Percentiles rank a stretch among this genome's conserved stretches.
phyloP scores from a whole-genome alignment of 2,888 invertebrate species.

The Andrena marginata region DNA sequence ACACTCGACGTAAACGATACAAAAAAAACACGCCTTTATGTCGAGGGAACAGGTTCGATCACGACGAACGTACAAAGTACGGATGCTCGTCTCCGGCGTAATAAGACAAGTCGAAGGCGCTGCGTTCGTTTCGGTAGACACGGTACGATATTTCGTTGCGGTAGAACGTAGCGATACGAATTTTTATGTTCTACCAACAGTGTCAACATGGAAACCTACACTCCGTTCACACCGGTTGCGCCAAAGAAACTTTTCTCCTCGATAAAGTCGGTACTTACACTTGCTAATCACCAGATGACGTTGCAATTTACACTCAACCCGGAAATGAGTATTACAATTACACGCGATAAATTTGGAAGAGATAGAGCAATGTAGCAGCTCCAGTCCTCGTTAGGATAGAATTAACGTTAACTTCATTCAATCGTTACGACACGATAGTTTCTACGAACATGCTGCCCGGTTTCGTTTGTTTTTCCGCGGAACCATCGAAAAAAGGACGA shows the following conservation, averaged over 20 bases:
- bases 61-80: constrained; percentile 33
- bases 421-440: background rate
- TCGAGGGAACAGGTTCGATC: constrained; percentile 3
- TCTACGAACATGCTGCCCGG: background rate
- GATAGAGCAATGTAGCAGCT: background rate
- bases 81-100: background rate
- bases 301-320: constrained; percentile 1
- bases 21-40: constrained; percentile 16
- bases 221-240: background rate
- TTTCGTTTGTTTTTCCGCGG: constrained; percentile 8
- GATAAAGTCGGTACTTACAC: background rate
- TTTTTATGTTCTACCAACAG: background rate
- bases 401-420: background rate
- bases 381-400: background rate
- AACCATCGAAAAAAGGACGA: background rate
- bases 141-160: background rate
- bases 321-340: constrained; percentile 4
- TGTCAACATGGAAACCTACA: constrained; percentile 3
- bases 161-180: background rate
- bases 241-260: background rate
- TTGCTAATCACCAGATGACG: constrained; percentile 26
- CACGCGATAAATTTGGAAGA: background rate
- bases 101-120: background rate
- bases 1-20: constrained; percentile 1
- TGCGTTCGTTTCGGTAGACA: background rate